Evolutionary conservation across 2,113 vertebrate species (phyloP).

Genomic region (Canis aureus): DNA sequence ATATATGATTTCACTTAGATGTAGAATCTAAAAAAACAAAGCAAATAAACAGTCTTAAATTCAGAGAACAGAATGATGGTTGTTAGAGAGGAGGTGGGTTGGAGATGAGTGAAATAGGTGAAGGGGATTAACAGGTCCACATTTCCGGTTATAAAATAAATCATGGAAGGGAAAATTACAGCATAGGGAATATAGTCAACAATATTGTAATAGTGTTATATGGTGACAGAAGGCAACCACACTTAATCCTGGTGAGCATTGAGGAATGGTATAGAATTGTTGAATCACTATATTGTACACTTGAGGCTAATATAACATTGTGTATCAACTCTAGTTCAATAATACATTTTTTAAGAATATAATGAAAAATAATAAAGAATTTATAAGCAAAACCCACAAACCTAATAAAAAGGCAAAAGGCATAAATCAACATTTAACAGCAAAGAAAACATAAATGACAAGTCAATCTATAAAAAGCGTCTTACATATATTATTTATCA

Average conservation of each 20-base stretch:
- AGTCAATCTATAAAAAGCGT: background rate
- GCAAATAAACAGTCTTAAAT: background rate
- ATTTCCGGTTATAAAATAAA: background rate
- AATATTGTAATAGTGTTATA: background rate
- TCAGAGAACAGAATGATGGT: background rate
- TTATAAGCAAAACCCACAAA: background rate
- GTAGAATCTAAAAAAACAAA: background rate
- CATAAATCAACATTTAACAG: background rate
- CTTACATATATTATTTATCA: background rate
- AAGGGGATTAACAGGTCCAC: background rate
- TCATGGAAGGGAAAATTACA: background rate
- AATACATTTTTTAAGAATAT: background rate
- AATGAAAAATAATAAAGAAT: background rate
- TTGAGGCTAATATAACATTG: background rate
- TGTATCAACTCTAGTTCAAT: background rate
- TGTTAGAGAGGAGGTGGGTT: background rate
- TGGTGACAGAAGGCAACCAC: background rate
- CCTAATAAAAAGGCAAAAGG: background rate
- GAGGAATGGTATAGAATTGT: background rate
- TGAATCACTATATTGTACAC: background rate
- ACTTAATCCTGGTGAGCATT: background rate
- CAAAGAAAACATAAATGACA: background rate
- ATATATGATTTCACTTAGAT: background rate
- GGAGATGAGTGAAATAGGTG: background rate
- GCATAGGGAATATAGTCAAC: background rate